These are phyloP conservation scores for Tarsius wallacei DNA, from an alignment of 2,797 vertebrate genomes.

Conservation along the genomic window DNA sequence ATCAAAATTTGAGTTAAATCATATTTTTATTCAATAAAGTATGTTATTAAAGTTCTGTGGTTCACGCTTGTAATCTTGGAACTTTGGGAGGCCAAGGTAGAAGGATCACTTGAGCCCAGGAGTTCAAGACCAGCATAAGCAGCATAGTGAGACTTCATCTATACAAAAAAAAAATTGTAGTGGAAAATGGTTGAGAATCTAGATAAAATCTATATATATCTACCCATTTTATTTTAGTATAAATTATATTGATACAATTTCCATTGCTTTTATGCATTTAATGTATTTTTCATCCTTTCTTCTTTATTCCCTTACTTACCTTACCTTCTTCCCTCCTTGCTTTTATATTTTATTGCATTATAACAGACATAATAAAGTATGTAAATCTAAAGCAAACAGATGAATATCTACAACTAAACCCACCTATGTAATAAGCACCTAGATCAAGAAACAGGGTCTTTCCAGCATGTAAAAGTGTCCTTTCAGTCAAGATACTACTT, in stretches of 20 bases:
- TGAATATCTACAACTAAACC: background rate
- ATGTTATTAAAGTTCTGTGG: no score
- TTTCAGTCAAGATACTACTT: background rate
- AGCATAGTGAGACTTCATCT: no score
- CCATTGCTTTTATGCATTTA: background rate
- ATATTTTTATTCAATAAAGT: no score
- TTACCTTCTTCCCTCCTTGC: background rate
- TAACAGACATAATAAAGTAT: background rate
- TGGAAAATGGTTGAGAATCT: background rate
- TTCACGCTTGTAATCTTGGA: no score
- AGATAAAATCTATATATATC: background rate
- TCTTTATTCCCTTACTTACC: background rate
- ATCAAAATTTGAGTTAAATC: background rate
- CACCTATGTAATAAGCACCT: background rate
- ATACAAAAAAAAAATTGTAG: background rate
- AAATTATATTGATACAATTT: background rate
- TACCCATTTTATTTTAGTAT: background rate
- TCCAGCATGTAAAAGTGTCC: background rate
- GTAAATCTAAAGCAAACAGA: background rate
- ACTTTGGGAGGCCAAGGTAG: no score
- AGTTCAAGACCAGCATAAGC: no score
- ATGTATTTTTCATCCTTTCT: background rate
- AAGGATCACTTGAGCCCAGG: no score
- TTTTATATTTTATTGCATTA: background rate
- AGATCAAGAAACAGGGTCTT: background rate